phyloP scores from a whole-genome alignment of 2,113 vertebrate genomes.

The Sturnus vulgaris region DNA sequence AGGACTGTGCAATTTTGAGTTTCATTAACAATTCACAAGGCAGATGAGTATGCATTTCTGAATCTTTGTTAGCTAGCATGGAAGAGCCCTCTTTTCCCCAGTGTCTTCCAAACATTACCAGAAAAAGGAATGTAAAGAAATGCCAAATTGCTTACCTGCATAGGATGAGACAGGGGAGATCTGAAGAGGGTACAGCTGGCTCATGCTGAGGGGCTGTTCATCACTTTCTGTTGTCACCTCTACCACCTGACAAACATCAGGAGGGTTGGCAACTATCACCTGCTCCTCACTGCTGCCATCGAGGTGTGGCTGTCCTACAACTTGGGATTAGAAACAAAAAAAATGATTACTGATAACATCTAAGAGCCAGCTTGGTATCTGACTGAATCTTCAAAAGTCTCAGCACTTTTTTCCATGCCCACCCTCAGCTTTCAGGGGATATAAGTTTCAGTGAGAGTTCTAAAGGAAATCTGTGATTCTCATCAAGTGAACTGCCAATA shows the following conservation, averaged over 20 bases:
- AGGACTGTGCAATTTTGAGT: not conserved
- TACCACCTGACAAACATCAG: conserved; percentile 94
- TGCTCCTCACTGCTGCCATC: conserved; percentile 79
- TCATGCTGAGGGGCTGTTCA: conserved; percentile 89
- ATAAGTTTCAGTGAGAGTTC: not conserved
- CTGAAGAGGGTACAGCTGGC: conserved; percentile 92
- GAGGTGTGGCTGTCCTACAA: conserved; percentile 74
- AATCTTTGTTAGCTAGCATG: not conserved
- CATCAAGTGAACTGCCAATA: not conserved
- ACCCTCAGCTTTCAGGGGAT: not conserved
- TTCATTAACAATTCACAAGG: not conserved
- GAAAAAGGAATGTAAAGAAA: not conserved
- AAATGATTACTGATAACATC: not conserved
- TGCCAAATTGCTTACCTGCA: conserved; percentile 76
- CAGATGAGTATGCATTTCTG: not conserved
- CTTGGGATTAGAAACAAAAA: conserved; percentile 56
- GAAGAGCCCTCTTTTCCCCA: not conserved
- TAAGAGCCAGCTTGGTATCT: not conserved
- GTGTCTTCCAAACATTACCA: not conserved
- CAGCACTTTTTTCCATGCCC: not conserved
- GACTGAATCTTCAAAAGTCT: not conserved
- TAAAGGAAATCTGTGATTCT: not conserved
- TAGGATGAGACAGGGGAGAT: conserved; percentile 95
- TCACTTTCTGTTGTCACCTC: conserved; percentile 97
- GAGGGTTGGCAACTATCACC: conserved; percentile 88